Conservation (phyloP, 2,113 vertebrate genomes). For the Platycercus adscitus region DNA sequence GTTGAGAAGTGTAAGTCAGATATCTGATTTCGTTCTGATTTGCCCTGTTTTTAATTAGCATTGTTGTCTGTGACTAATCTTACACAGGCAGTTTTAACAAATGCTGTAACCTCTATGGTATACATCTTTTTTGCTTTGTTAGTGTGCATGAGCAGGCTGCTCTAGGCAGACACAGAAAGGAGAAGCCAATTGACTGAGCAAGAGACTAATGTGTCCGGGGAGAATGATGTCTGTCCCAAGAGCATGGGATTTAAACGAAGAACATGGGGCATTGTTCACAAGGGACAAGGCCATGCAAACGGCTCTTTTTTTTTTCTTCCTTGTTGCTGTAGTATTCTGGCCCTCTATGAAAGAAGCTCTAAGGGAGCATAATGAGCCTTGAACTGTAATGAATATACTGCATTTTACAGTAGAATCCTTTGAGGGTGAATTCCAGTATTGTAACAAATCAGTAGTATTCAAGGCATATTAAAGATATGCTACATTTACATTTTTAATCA, state of each 20-base stretch:
- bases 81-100: neutral
- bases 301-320: neutral
- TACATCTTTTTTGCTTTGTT: neutral
- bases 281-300: neutral
- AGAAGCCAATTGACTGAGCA: neutral
- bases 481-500: neutral
- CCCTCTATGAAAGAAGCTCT: neutral
- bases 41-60: conserved; percentile 1
- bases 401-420: neutral
- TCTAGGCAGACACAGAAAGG: neutral
- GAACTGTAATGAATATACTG: neutral
- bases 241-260: neutral
- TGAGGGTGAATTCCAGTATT: neutral
- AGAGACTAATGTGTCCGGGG: neutral
- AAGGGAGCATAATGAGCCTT: neutral
- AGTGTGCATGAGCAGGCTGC: neutral
- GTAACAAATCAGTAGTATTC: neutral
- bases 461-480: neutral
- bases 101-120: neutral
- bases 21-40: neutral
- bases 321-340: neutral
- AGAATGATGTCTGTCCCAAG: neutral
- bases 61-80: conserved; percentile 1
- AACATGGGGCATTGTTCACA: neutral
- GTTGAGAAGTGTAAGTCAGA: neutral